Conservation (phyloP, 2,888 invertebrate genomes). For the Coleophora flavipennella region DNA sequence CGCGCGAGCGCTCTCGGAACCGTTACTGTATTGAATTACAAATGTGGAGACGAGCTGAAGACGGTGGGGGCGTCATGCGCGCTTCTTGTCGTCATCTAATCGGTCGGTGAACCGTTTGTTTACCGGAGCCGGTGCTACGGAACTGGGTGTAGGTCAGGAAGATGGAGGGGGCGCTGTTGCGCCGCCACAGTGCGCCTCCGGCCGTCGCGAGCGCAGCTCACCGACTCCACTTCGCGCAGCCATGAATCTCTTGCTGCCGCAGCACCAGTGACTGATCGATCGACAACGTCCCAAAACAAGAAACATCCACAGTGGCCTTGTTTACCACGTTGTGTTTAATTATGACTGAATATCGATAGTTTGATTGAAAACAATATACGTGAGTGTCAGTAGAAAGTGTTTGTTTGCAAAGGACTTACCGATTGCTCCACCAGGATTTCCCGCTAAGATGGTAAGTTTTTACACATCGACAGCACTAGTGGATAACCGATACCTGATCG, state of each 20-base stretch:
- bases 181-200: conserved; percentile 42
- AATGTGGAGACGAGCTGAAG: conserved; percentile 41
- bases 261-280: no score
- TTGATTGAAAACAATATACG: conserved; percentile 23
- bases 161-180: conserved; percentile 41
- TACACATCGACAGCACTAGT: not conserved
- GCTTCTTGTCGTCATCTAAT: conserved; percentile 46
- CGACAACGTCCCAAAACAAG: conserved; percentile 22
- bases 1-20: conserved; percentile 51
- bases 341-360: conserved; percentile 48
- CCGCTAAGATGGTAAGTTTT: conserved; percentile 42
- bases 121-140: conserved; percentile 52
- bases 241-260: not conserved
- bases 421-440: conserved; percentile 22
- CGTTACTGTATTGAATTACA: conserved; percentile 66
- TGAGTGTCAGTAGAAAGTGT: conserved; percentile 53
- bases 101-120: conserved; percentile 71
- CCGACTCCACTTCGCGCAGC: conserved; percentile 20
- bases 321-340: conserved; percentile 43
- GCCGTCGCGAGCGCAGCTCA: conserved; percentile 46
- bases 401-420: conserved; percentile 42
- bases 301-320: conserved; percentile 44
- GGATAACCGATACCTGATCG: not conserved
- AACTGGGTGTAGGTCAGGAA: conserved; percentile 61
- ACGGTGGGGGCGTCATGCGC: conserved; percentile 25